A percentile compares a stretch with the other conserved stretches of the same genome.
These are phyloP conservation scores for Holcopasites calliopsidis DNA, from an alignment of 1,140 invertebrate genomes.

Conservation along the genomic window DNA sequence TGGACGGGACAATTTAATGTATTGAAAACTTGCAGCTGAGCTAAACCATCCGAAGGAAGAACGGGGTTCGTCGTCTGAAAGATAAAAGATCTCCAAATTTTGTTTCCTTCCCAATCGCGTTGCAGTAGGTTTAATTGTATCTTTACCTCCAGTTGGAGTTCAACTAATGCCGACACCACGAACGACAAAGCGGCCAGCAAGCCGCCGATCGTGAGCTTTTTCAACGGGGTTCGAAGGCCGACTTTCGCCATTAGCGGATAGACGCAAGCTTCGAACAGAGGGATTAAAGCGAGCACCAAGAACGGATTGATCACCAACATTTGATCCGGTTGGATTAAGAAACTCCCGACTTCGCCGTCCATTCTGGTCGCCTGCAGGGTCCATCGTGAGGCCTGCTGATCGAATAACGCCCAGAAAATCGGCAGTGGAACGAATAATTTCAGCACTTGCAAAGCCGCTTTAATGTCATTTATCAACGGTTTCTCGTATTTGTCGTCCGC, in stretches of 20 bases:
- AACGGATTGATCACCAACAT: constrained; percentile 94
- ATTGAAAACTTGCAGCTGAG: constrained; percentile 88
- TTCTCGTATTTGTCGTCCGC: constrained; percentile 86
- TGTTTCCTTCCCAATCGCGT: no score
- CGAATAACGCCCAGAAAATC: constrained; percentile 94
- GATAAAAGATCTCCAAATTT: background rate
- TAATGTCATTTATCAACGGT: constrained; percentile 87
- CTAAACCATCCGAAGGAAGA: constrained; percentile 80
- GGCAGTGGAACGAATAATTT: constrained; percentile 91
- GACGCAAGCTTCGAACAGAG: constrained; percentile 89
- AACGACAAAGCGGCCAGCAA: constrained; percentile 91
- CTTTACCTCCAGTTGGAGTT: constrained; percentile 88
- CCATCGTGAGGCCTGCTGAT: constrained; percentile 96
- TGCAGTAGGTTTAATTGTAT: background rate
- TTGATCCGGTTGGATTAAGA: constrained; percentile 91
- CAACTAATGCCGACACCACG: constrained; percentile 91
- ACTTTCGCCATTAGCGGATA: constrained; percentile 83
- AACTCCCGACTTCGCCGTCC: constrained; percentile 88
- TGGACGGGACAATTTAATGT: constrained; percentile 77
- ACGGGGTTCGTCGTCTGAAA: constrained; percentile 85
- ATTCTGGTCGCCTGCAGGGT: constrained; percentile 95
- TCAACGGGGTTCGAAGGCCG: constrained; percentile 83
- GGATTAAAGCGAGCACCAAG: constrained; percentile 92
- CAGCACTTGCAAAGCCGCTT: constrained; percentile 86
- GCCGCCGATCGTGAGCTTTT: constrained; percentile 90